Evolutionary conservation across 2,888 invertebrate genomes (phyloP), one percentile per base, ranked within the genome.

Genomic region (Drosophila mimica): DNA sequence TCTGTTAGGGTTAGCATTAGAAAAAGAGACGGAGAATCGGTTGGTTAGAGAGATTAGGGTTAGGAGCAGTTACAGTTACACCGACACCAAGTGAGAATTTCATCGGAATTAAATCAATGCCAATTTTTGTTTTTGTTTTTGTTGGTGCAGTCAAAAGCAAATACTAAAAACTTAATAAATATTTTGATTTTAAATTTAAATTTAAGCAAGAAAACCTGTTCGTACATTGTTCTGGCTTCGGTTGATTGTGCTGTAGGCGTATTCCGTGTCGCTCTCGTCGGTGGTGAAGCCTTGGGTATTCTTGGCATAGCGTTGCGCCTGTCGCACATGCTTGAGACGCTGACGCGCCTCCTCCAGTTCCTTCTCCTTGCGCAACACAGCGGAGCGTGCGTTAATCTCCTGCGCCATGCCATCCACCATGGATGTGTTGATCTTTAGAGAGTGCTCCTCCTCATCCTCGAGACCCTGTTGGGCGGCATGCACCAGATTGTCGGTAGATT

Each of bases 351-450:
- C 98, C 83, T 98, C 97, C 66, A 99, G 93, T 94, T 99, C 97
- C 80, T 97, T 95, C 93, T 99, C 99, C 91, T 99, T 99, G 88
- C 98, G 95, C 65, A 99, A 94, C 2, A 99, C 98, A 91, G 97
- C 97, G 0, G 97, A 96, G 68, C 97, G 95, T 15, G 98, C 98
- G 88, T 98, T 96, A 76, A 98, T 97, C 94, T 98, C 99, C 94
- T 99, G 99, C 9, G 98, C 98, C 92, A 99, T 98, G 30, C 98
- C 98, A 54, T 98, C 98, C 28, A 99, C 99, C 97, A 98, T 98
- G 59, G 97, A 94, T 34, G 97, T 95, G 93, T 98, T 98, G 70
- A 99, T 95, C 79, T 98, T 96, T 9, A 99, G 94, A 57, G 97
- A 97, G 52, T 98, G 95, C 89, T 99, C 99, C 91, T 98, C 98